Percentiles rank a stretch among this genome's conserved stretches.
Evolutionary conservation across 2,888 invertebrate genomes (phyloP).

Genomic region (Cosmorhoe ocellata): DNA sequence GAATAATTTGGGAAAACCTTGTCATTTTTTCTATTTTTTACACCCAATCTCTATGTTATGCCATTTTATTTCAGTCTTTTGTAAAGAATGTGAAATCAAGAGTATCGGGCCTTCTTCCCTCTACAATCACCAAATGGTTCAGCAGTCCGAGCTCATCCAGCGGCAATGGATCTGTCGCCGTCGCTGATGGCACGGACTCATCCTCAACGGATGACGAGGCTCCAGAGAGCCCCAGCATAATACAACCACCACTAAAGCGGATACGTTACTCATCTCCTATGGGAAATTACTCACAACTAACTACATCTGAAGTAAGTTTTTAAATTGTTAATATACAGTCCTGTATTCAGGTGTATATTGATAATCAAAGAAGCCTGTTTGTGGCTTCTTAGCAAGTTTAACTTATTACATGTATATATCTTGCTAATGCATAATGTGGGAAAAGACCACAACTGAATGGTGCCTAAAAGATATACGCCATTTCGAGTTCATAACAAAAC

Average conservation of each 20-base stretch:
- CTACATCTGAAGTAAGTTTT: conserved; percentile 48
- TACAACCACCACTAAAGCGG: conserved; percentile 75
- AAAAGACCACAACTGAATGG: too few relatives aligned
- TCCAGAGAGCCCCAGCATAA: conserved; percentile 40
- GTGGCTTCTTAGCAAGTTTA: too few relatives aligned
- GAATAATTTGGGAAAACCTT: too few relatives aligned
- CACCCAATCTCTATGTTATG: neutral
- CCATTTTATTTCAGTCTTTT: conserved; percentile 83
- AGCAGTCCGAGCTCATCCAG: conserved; percentile 55
- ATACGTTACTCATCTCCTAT: conserved; percentile 49
- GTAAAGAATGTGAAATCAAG: conserved; percentile 86
- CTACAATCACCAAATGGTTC: conserved; percentile 82
- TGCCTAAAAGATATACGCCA: too few relatives aligned
- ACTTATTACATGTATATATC: too few relatives aligned
- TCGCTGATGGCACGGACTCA: conserved; percentile 64
- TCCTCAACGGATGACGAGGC: conserved; percentile 68
- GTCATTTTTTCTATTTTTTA: too few relatives aligned
- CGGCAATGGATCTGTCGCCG: conserved; percentile 65
- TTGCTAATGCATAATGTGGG: too few relatives aligned
- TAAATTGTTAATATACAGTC: too few relatives aligned
- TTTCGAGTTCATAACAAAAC: too few relatives aligned
- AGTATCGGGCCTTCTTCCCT: conserved; percentile 84
- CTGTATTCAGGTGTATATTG: too few relatives aligned
- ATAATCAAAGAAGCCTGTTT: too few relatives aligned
- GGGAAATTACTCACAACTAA: conserved; percentile 38